These are phyloP conservation scores for Vandiemenella viatica DNA, from an alignment of 2,888 invertebrate genomes.

Conservation along the genomic window DNA sequence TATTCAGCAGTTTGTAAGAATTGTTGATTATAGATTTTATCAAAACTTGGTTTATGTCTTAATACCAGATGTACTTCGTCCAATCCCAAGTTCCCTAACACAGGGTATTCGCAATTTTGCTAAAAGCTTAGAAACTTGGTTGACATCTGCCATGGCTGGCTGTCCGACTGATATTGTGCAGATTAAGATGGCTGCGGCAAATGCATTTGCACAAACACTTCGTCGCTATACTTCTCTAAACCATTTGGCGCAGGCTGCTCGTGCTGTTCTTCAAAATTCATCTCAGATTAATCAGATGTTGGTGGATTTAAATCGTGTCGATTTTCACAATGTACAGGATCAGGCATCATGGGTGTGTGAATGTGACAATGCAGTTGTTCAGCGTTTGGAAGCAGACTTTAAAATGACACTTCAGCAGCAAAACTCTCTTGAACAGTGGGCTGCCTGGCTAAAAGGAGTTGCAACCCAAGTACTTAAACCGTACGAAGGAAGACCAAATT, in stretches of 20 bases:
- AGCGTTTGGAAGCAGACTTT: conserved; percentile 81
- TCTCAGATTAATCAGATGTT: conserved; percentile 94
- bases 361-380: conserved; percentile 72
- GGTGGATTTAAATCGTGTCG: conserved; percentile 88
- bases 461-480: conserved; percentile 79
- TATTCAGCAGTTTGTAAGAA: conserved; percentile 62
- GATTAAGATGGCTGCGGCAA: conserved; percentile 67
- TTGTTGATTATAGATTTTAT: conserved; percentile 83
- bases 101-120: conserved; percentile 86
- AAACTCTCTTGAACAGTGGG: conserved; percentile 93
- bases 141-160: conserved; percentile 64
- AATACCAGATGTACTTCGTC: conserved; percentile 88
- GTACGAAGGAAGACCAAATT: conserved; percentile 60
- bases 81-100: conserved; percentile 85
- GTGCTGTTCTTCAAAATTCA: conserved; percentile 88
- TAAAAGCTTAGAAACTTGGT: conserved; percentile 79
- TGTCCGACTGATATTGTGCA: conserved; percentile 67
- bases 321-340: conserved; percentile 87
- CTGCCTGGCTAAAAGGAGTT: conserved; percentile 87
- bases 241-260: conserved; percentile 88
- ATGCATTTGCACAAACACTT: conserved; percentile 84
- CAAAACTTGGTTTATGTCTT: conserved; percentile 91
- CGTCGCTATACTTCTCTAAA: conserved; percentile 93
- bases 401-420: conserved; percentile 77
- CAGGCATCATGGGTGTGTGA: conserved; percentile 97